Percentiles rank a stretch among this genome's conserved stretches.
These are phyloP conservation scores for Drosophila affinis DNA, from an alignment of 2,888 invertebrate species.

Conservation along the genomic window DNA sequence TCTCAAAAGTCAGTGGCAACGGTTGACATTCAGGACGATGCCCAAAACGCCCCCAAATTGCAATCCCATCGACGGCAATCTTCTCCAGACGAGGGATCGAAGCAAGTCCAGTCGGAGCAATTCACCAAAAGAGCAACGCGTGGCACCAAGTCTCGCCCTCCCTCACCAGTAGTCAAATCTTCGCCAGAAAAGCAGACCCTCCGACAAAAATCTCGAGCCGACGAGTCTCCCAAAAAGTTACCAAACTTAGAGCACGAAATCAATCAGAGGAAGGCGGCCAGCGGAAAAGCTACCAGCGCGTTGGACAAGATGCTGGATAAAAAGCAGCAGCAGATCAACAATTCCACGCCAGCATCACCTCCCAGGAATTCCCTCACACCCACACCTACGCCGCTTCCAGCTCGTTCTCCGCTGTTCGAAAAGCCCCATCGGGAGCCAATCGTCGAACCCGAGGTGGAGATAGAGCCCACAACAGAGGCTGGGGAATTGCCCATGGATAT, in stretches of 20 bases:
- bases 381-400: constrained; percentile 8
- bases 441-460: constrained; percentile 50
- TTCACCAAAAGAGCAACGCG: constrained; percentile 67
- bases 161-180: constrained; percentile 50
- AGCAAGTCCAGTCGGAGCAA: constrained; percentile 39
- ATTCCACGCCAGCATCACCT: constrained; percentile 30
- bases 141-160: constrained; percentile 70
- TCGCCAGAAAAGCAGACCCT: constrained; percentile 49
- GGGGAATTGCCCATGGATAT: constrained; percentile 81
- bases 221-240: constrained; percentile 63
- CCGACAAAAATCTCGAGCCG: constrained; percentile 59
- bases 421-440: constrained; percentile 31
- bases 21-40: constrained; percentile 27
- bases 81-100: constrained; percentile 75
- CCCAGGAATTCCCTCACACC: constrained; percentile 20
- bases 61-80: constrained; percentile 63
- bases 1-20: constrained; percentile 59
- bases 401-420: background rate
- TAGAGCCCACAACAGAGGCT: constrained; percentile 52
- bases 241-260: constrained; percentile 81
- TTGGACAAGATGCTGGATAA: constrained; percentile 86
- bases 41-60: constrained; percentile 12
- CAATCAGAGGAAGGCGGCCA: constrained; percentile 80
- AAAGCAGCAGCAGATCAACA: constrained; percentile 83
- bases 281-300: constrained; percentile 79